Conservation (phyloP, 2,888 invertebrate species). For the Cybosia mesomella region DNA sequence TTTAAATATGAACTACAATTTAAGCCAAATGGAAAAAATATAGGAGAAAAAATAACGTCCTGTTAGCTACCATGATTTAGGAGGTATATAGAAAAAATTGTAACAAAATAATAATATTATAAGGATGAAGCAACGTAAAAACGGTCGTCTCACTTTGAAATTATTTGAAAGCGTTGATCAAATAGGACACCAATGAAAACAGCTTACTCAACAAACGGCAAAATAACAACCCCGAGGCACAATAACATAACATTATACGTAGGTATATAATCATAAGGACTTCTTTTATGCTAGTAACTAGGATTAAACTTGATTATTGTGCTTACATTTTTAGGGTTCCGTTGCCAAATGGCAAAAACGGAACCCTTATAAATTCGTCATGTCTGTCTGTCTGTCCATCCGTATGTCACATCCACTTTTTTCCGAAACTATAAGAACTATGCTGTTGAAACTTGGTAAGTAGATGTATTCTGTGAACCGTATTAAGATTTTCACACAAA, state of each 20-base stretch:
- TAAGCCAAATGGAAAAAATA: neutral
- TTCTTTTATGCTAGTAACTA: neutral
- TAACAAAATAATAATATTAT: neutral
- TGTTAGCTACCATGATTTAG: neutral
- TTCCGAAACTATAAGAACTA: too few relatives aligned
- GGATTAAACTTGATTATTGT: neutral
- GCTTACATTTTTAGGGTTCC: too few relatives aligned
- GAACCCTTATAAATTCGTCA: too few relatives aligned
- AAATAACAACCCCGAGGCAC: constrained; percentile 3
- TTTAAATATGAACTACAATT: constrained; percentile 1
- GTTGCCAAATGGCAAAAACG: too few relatives aligned
- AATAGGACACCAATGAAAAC: neutral
- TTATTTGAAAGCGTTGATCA: neutral
- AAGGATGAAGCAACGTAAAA: neutral
- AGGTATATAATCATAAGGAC: neutral
- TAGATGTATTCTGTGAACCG: too few relatives aligned
- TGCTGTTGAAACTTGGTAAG: too few relatives aligned
- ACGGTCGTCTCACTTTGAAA: neutral
- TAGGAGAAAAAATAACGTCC: neutral
- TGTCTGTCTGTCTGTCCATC: too few relatives aligned
- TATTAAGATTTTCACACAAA: too few relatives aligned
- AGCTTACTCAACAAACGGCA: constrained; percentile 2
- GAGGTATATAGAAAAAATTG: neutral
- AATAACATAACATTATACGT: constrained; percentile 3
- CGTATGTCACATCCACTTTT: too few relatives aligned